Evolutionary conservation across 2,797 vertebrate genomes (phyloP).

Genomic region (Ctenopoma kingsleyae): DNA sequence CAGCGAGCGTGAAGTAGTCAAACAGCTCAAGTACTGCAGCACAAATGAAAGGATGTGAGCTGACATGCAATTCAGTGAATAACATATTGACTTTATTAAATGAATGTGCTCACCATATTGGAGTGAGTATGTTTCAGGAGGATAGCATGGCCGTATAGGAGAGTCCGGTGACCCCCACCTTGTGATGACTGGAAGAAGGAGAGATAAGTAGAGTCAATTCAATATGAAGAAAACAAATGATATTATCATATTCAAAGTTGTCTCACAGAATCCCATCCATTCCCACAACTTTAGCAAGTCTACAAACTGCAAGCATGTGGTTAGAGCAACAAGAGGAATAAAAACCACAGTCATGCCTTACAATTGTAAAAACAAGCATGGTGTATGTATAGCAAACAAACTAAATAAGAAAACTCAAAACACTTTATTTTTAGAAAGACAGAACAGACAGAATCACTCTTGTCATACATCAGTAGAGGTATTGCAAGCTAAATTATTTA

Average conservation of each 20-base stretch:
- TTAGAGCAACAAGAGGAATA: neutral
- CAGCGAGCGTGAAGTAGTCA: constrained; percentile 94
- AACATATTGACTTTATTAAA: too few species aligned
- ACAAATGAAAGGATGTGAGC: constrained; percentile 18
- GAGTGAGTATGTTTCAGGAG: constrained; percentile 94
- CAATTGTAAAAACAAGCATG: neutral
- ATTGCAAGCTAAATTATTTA: neutral
- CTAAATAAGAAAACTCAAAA: neutral
- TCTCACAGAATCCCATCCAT: neutral
- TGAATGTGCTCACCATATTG: constrained; percentile 87
- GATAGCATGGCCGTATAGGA: constrained; percentile 95
- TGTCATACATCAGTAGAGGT: neutral
- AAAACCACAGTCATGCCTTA: neutral
- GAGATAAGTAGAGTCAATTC: constrained; percentile 8
- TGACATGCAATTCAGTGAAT: neutral
- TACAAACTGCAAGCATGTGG: neutral
- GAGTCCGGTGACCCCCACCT: constrained; percentile 92
- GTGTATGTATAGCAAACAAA: neutral
- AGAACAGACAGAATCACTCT: neutral
- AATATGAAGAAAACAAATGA: neutral
- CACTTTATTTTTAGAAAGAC: neutral
- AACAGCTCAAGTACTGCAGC: constrained; percentile 91
- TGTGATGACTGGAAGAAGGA: constrained; percentile 88
- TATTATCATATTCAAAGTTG: neutral
- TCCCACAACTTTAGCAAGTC: neutral